Evolutionary conservation across 2,888 invertebrate species (phyloP).

Genomic region (Tachina lurida): DNA sequence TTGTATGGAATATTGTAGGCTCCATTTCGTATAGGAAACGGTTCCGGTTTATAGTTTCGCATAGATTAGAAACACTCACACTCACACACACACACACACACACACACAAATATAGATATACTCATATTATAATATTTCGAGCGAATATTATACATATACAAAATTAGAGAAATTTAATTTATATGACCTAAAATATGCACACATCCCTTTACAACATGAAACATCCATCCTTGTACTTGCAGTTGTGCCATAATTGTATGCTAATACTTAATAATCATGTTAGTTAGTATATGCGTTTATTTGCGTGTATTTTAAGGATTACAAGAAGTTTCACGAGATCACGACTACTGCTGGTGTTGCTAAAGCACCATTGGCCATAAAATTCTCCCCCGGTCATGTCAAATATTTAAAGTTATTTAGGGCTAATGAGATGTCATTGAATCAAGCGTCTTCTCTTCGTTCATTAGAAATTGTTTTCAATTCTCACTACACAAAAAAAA

Average conservation of each 20-base stretch:
- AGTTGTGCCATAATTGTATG: constrained; percentile 23
- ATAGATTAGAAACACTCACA: constrained; percentile 23
- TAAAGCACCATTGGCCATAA: background rate
- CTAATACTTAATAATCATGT: constrained; percentile 12
- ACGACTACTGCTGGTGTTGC: background rate
- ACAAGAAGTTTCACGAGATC: background rate
- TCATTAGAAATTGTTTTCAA: too few relatives aligned
- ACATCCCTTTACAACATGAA: background rate
- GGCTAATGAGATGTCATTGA: too few relatives aligned
- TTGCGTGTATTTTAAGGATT: background rate
- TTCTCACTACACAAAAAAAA: too few relatives aligned
- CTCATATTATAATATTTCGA: constrained; percentile 13
- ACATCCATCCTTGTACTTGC: background rate
- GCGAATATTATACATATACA: constrained; percentile 20
- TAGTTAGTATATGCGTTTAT: background rate
- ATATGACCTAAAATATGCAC: constrained; percentile 25
- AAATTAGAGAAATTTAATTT: constrained; percentile 55
- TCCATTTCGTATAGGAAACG: constrained; percentile 53
- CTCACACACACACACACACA: background rate
- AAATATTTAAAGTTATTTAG: too few relatives aligned
- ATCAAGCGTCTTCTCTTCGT: too few relatives aligned
- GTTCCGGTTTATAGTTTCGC: constrained; percentile 51
- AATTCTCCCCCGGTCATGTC: background rate
- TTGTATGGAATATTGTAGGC: constrained; percentile 46
- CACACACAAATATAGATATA: background rate